Percentiles rank a stretch among this genome's conserved stretches.
Evolutionary conservation across 2,113 vertebrate species (phyloP).

Genomic region (Amia ocellicauda): DNA sequence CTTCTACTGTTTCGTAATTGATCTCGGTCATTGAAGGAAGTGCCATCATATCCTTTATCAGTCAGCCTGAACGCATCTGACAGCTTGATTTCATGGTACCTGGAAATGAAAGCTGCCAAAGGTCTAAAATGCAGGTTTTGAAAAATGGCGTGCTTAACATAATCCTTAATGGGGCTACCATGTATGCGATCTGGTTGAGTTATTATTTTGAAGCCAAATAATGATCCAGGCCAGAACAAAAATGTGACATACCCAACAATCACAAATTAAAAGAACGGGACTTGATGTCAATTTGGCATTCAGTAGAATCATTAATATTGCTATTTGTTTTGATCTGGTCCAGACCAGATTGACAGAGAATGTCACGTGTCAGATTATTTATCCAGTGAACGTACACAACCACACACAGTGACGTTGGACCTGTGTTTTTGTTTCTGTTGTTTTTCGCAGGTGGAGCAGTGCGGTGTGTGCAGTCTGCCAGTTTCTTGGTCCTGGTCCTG

Average conservation of each 20-base stretch:
- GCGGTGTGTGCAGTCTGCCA: conserved; percentile 38
- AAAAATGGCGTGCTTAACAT: conserved; percentile 42
- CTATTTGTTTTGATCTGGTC: too few relatives aligned
- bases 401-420: background rate
- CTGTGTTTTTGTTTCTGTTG: conserved; percentile 23
- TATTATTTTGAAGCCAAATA: too few relatives aligned
- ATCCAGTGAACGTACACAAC: too few relatives aligned
- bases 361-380: too few relatives aligned
- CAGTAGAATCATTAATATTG: too few relatives aligned
- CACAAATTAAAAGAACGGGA: too few relatives aligned
- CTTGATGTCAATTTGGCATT: too few relatives aligned
- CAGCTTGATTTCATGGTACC: conserved; percentile 49
- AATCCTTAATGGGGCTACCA: conserved; percentile 28
- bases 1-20: conserved; percentile 46
- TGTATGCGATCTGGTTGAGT: conserved; percentile 23
- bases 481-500: conserved; percentile 68
- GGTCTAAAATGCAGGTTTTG: conserved; percentile 43
- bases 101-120: conserved; percentile 40
- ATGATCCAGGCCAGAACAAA: too few relatives aligned
- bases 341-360: too few relatives aligned
- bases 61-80: conserved; percentile 41
- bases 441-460: conserved; percentile 57
- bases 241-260: too few relatives aligned
- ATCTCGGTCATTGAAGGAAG: conserved; percentile 49
- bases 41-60: conserved; percentile 40